Evolutionary conservation across 2,888 invertebrate genomes (phyloP).

Genomic region (Dendrolimus houi): DNA sequence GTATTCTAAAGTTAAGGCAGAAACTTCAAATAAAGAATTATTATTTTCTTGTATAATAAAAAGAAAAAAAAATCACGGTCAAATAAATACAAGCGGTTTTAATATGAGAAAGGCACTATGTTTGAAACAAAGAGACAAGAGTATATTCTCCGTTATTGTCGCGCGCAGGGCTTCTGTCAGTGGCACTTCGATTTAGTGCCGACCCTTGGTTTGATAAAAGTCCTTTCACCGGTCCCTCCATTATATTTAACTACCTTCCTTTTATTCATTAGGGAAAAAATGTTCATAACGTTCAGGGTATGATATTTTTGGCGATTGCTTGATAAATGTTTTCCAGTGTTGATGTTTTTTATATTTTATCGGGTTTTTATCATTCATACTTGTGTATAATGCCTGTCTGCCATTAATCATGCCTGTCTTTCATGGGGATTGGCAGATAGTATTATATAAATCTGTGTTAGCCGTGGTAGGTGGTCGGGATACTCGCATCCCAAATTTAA

Average conservation of each 20-base stretch:
- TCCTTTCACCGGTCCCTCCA: constrained; percentile 48
- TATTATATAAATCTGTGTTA: no score
- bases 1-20: no score
- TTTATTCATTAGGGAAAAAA: background rate
- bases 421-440: no score
- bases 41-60: no score
- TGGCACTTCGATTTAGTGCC: constrained; percentile 70
- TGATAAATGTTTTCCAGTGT: constrained; percentile 15
- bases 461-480: no score
- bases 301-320: constrained; percentile 22
- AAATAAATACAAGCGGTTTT: background rate
- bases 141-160: constrained; percentile 58
- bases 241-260: constrained; percentile 31
- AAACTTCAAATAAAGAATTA: no score
- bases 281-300: background rate
- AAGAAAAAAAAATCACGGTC: background rate
- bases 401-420: no score
- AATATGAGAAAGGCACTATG: background rate
- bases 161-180: constrained; percentile 51
- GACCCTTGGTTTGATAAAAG: constrained; percentile 64
- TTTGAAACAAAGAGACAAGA: constrained; percentile 42
- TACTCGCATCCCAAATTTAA: no score
- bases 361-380: no score
- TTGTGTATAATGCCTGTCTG: no score
- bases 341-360: no score